Percentiles rank a stretch among this genome's conserved stretches.
Evolutionary conservation across 2,888 invertebrate species (phyloP).

Genomic region (Deroplatys truncata): DNA sequence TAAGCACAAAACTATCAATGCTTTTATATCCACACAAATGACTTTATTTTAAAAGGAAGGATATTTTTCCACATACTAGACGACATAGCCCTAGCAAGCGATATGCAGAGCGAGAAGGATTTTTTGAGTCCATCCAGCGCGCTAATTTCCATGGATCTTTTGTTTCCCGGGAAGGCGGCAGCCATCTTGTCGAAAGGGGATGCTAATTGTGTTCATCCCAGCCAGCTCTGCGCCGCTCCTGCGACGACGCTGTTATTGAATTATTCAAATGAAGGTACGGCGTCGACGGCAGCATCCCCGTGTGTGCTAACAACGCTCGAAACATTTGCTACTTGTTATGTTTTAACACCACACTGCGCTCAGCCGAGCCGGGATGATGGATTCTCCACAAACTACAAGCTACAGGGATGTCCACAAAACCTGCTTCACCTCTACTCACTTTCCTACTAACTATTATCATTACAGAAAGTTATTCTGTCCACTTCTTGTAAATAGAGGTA

Average conservation of each 20-base stretch:
- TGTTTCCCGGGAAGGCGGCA: not conserved
- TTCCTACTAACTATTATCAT: no score
- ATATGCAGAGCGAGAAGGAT: no score
- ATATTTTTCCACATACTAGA: no score
- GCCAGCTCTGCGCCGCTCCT: not conserved
- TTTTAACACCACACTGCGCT: not conserved
- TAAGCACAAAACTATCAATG: no score
- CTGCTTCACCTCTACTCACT: not conserved
- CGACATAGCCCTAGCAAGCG: no score
- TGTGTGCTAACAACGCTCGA: not conserved
- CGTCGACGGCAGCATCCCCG: not conserved
- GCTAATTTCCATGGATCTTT: not conserved
- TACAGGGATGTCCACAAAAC: not conserved
- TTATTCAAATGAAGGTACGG: conserved; percentile 27
- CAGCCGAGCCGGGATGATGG: not conserved
- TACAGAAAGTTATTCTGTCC: no score
- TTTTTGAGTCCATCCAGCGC: no score
- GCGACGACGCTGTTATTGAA: conserved; percentile 25
- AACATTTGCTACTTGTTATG: not conserved
- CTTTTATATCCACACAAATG: no score
- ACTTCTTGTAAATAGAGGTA: no score
- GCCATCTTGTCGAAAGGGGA: not conserved
- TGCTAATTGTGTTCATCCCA: conserved; percentile 26
- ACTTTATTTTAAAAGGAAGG: no score
- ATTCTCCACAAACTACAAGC: not conserved